Base-by-base conservation (phyloP, 1,140 invertebrate species). In the Ceratina japonica region DNA sequence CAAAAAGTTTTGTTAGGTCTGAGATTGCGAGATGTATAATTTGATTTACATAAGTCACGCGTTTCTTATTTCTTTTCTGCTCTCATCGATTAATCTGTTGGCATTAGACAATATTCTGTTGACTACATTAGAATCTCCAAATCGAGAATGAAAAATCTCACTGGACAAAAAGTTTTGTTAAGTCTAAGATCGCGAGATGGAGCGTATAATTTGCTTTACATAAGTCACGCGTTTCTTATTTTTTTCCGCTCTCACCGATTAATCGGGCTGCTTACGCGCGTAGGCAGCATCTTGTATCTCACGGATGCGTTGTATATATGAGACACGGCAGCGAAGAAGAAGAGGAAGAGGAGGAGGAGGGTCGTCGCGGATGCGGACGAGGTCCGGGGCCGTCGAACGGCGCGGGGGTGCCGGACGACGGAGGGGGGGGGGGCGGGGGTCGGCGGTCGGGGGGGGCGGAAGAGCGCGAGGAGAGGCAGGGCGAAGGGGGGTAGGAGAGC, bases 401-500 rank as follows among this genome's bases (percentile, higher is more conserved):
- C 73, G 85, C 75, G 80, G 79, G 66, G 77, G 75, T 78, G 78
- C 79, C 74, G 80, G 85, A 78, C 74, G 82, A 83, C 61, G 81
- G 73, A 61, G 27, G 65, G 58, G 73, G 20, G 49, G 79, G n/a
- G n/a, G n/a, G n/a, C n/a, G n/a, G 63, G 80, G 78, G 77, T 44
- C n/a, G 54, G 65, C 56, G 73, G 59, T 75, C 73, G 79, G 75
- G 64, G 72, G 75, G 58, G 84, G 74, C 73, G 71, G 84, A 79
- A 80, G 74, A 75, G 49, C 62, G 65, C 61, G 71, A 71, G 68
- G 72, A 61, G 84, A 64, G 62, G 75, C 70, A 83, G 73, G 78
- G 73, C 68, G 74, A 84, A 44, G 83, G 75, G 83, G 84, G 89
- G 90, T 91, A 91, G 90, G 88, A 92, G 89, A 92, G 91, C 88